Conservation (phyloP, 1,140 invertebrate species). For the silkworm (Bombyx mori) region ASM3026992v2 NC_085133.1:5589001-5589500, state of each 20-base stretch:
- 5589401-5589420: no score
- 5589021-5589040: slow-evolving; percentile 61
- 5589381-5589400: no score
- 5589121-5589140: background rate
- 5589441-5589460: no score
- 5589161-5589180: no score
- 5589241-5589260: slow-evolving; percentile 22
- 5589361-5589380: no score
- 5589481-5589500: no score
- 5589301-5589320: no score
- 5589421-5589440: no score
- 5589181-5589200: background rate
- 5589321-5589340: no score
- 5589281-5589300: slow-evolving; percentile 6
- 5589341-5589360: no score
- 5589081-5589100: slow-evolving; percentile 20
- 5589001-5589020: slow-evolving; percentile 38
- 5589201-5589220: background rate
- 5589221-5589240: slow-evolving; percentile 17
- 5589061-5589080: background rate
- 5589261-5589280: slow-evolving; percentile 30
- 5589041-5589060: slow-evolving; percentile 14
- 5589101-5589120: slow-evolving; percentile 13
- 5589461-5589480: no score
- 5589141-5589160: no score